These are phyloP conservation scores for Julus scanicus DNA, from an alignment of 2,888 invertebrate species.

Conservation along the genomic window DNA sequence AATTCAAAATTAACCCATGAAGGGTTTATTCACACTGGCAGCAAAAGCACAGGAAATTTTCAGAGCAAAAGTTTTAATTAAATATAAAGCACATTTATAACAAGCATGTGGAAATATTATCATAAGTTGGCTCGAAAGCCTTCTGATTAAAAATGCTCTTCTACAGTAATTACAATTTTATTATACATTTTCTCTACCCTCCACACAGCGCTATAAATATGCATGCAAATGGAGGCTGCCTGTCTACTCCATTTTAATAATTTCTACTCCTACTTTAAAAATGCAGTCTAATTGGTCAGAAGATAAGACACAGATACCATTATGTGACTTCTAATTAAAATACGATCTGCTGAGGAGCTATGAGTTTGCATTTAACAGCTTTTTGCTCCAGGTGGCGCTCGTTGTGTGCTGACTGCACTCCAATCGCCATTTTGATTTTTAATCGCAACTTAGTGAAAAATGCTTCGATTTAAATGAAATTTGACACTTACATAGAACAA, in stretches of 20 bases:
- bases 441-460: too few relatives aligned
- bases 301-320: background rate
- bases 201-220: background rate
- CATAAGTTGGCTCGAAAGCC: constrained; percentile 25
- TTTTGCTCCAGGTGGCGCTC: too few relatives aligned
- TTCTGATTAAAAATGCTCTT: constrained; percentile 39
- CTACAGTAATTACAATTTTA: constrained; percentile 16
- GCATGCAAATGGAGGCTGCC: background rate
- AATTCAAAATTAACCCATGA: constrained; percentile 29
- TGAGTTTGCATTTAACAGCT: too few relatives aligned
- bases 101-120: constrained; percentile 39
- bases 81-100: constrained; percentile 38
- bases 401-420: too few relatives aligned
- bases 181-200: background rate
- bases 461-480: too few relatives aligned
- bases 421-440: too few relatives aligned
- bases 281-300: constrained; percentile 1
- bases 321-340: background rate
- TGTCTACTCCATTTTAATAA: background rate
- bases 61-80: constrained; percentile 23
- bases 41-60: background rate
- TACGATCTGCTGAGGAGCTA: too few relatives aligned
- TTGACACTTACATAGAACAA: too few relatives aligned
- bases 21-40: constrained; percentile 7
- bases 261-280: background rate